Evolutionary conservation across 2,113 vertebrate species (phyloP), one percentile per base, ranked within the genome.

Genomic region (Xenopus borealis): DNA sequence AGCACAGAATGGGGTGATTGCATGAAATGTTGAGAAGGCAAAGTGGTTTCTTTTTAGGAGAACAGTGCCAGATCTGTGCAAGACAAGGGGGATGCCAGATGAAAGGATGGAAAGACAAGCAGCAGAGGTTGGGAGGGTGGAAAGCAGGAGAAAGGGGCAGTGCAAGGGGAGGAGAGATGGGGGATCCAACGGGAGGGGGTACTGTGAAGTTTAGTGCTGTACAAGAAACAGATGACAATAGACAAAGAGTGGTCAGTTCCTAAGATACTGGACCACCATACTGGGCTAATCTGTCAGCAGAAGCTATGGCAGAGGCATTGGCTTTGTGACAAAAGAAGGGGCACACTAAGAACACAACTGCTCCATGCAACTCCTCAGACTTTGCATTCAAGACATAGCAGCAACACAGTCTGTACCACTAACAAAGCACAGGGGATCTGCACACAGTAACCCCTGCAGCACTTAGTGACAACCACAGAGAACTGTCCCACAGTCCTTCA

Each of bases 151-250:
- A 45, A 62, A 20, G 52, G 62, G 77, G 70, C 62, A 45, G 70
- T 61, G 55, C 46, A 46, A 63, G 46, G 69, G 74, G 67, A 64
- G 61, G 67, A 33, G 67, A 78, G 75, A 64, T 52, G 52, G 59
- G 61, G 47, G 68, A 50, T 50, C 11, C 47, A 50, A 30, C 65
- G 67, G 63, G 65, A 72, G 71, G 71, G 63, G 75, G 66, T 55
- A 50, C 66, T 76, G 23, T 53, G 46, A 76, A 76, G 66, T 76
- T 76, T 50, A 61, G 45, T 62, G 58, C 45, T 53, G 57, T 47
- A 77, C 74, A 77, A 77, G 67, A 69, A 77, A 64, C 74, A 77
- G 67, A 77, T 77, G 74, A 77, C 66, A 77, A 61, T 17, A 62
- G 72, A 75, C 11, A 80, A 80, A 69, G 67, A 69, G n/a, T 62